These are phyloP conservation scores for Neolamprologus hecqui DNA, from an alignment of 2,113 vertebrate genomes.

Conservation along the genomic window DNA sequence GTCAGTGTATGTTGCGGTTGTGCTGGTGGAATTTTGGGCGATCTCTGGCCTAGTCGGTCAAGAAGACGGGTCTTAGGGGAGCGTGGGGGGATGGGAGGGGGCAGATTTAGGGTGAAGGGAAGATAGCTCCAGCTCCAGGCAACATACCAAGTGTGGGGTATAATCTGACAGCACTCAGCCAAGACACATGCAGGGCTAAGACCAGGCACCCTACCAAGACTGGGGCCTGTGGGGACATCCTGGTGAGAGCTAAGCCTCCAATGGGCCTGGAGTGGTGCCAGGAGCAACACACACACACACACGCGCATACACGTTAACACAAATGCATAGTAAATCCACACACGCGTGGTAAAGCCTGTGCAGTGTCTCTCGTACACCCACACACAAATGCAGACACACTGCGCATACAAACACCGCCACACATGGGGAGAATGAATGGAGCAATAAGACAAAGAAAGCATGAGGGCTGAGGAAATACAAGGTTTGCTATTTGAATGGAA, in stretches of 20 bases:
- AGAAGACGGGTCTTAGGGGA: background rate
- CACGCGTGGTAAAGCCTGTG: slow-evolving; percentile 8
- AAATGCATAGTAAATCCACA: slow-evolving; percentile 8
- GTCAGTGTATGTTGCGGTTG: background rate
- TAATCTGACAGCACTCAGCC: slow-evolving; percentile 68
- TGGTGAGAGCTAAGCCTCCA: slow-evolving; percentile 62
- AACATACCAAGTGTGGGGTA: slow-evolving; percentile 60
- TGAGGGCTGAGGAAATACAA: slow-evolving; percentile 11
- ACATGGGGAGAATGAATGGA: slow-evolving; percentile 2
- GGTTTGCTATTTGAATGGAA: slow-evolving; percentile 8
- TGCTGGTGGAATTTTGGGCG: background rate
- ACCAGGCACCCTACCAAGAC: slow-evolving; percentile 69
- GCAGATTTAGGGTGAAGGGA: slow-evolving; percentile 13
- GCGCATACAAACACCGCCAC: slow-evolving; percentile 17
- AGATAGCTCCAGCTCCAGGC: slow-evolving; percentile 51
- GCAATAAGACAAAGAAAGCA: slow-evolving; percentile 32
- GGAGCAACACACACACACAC: background rate
- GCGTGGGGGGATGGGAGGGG: background rate
- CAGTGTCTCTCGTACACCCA: background rate
- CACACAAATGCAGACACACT: slow-evolving; percentile 9
- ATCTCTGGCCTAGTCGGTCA: slow-evolving; percentile 26
- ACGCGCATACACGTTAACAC: background rate
- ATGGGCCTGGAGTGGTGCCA: slow-evolving; percentile 55
- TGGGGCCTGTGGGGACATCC: slow-evolving; percentile 63
- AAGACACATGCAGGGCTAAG: slow-evolving; percentile 65